Percentiles rank a stretch among this genome's conserved stretches.
These are phyloP conservation scores for Choloepus hoffmanni DNA, from an alignment of 2,113 vertebrate genomes.

Conservation along the genomic window DNA sequence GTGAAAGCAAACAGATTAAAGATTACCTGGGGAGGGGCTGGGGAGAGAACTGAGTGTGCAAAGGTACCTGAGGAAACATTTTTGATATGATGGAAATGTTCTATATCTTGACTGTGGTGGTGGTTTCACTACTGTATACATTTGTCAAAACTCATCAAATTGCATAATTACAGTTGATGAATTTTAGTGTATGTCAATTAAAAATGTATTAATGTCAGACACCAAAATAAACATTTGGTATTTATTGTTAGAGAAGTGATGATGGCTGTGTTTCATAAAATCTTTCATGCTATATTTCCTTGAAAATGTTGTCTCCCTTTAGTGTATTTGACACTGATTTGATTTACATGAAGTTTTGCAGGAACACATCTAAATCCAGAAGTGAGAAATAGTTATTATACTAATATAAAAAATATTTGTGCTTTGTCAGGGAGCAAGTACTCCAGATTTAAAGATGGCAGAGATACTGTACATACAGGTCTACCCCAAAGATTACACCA, in stretches of 20 bases:
- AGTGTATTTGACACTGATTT: not conserved
- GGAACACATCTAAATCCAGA: not conserved
- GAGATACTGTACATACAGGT: not conserved
- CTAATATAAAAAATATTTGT: not conserved
- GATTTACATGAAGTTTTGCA: not conserved
- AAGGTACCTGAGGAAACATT: not conserved
- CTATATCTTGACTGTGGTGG: not conserved
- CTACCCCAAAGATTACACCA: not conserved
- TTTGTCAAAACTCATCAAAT: conserved; percentile 21
- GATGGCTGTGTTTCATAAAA: not conserved
- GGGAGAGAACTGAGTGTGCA: not conserved
- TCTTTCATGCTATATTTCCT: not conserved
- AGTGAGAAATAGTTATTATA: not conserved
- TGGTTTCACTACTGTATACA: not conserved
- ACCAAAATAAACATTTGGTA: not conserved
- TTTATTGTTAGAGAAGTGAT: not conserved
- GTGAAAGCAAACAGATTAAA: conserved; percentile 18
- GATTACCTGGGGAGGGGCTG: not conserved
- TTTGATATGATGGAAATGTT: not conserved
- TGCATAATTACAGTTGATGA: not conserved
- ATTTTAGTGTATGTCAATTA: not conserved
- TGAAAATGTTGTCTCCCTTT: not conserved
- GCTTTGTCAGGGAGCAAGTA: not conserved
- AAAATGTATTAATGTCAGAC: not conserved
- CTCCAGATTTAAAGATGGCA: not conserved